These are phyloP conservation scores for Drosophila monieri DNA, from an alignment of 2,888 invertebrate species.

Conservation along the genomic window DNA sequence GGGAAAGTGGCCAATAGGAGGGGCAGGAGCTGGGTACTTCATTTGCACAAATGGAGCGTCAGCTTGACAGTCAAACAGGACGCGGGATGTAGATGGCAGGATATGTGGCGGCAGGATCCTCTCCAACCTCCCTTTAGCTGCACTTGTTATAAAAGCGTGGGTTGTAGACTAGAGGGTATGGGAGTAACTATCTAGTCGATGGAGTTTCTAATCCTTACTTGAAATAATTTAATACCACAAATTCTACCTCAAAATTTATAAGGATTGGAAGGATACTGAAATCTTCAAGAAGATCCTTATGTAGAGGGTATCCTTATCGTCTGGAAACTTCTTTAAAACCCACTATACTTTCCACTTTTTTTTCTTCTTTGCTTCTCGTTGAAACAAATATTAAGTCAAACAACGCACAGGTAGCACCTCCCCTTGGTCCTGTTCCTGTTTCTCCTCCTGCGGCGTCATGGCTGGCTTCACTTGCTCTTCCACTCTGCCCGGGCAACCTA, in stretches of 20 bases:
- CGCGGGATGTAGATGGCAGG: conserved; percentile 7
- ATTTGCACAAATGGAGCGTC: conserved; percentile 58
- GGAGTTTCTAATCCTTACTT: too few relatives aligned
- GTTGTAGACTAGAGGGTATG: conserved; percentile 10
- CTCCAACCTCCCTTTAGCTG: conserved; percentile 16
- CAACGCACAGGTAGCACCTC: conserved; percentile 38
- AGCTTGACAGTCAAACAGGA: conserved; percentile 55
- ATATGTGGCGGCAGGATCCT: conserved; percentile 4
- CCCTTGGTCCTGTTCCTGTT: conserved; percentile 29
- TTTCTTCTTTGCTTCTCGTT: conserved; percentile 14
- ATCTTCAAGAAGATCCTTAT: neutral
- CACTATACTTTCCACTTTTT: conserved; percentile 37
- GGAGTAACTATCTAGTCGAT: neutral
- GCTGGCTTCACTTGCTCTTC: conserved; percentile 51
- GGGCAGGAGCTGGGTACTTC: conserved; percentile 28
- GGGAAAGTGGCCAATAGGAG: neutral
- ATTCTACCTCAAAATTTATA: neutral
- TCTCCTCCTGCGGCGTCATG: conserved; percentile 50
- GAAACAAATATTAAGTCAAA: conserved; percentile 46
- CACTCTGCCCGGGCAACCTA: conserved; percentile 57
- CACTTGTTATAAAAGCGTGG: conserved; percentile 24
- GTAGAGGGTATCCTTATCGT: neutral
- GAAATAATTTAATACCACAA: too few relatives aligned
- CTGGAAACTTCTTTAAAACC: neutral
- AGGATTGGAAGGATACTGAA: neutral